Conservation (phyloP, 2,888 invertebrate species). For the Gymnoscelis rufifasciata region DNA sequence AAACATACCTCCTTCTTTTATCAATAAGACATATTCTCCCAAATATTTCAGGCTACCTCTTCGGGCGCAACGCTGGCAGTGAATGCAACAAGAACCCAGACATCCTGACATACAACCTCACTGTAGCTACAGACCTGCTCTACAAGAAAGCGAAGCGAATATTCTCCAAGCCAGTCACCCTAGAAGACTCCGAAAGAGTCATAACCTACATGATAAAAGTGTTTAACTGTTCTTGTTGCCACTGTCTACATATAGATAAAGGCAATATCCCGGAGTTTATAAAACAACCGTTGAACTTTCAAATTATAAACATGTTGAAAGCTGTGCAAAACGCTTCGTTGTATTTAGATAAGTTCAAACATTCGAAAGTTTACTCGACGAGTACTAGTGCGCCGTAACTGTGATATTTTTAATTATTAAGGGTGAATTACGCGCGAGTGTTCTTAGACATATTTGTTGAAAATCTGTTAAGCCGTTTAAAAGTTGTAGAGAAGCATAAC, state of each 20-base stretch:
- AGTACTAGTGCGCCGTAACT: no score
- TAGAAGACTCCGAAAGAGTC: slow-evolving; percentile 54
- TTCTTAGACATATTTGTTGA: no score
- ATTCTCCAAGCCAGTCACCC: slow-evolving; percentile 56
- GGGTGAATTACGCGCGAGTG: no score
- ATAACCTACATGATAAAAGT: slow-evolving; percentile 46
- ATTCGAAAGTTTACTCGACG: slow-evolving; percentile 30
- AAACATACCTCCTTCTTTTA: no score
- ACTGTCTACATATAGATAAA: slow-evolving; percentile 41
- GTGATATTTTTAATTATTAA: no score
- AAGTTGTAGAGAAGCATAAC: no score
- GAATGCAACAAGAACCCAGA: slow-evolving; percentile 49
- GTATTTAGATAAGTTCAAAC: slow-evolving; percentile 62
- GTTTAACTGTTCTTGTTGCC: slow-evolving; percentile 49
- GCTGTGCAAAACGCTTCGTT: slow-evolving; percentile 55
- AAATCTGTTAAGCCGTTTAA: no score
- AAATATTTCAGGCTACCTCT: slow-evolving; percentile 50
- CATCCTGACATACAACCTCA: slow-evolving; percentile 54
- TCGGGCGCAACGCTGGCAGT: slow-evolving; percentile 56
- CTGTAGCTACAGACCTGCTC: slow-evolving; percentile 48
- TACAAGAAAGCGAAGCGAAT: slow-evolving; percentile 58
- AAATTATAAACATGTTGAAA: slow-evolving; percentile 53
- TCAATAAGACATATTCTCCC: no score
- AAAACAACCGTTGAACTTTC: slow-evolving; percentile 49
- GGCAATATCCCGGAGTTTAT: slow-evolving; percentile 55